Base-by-base conservation (phyloP, 2,113 vertebrate genomes). In the Gymnorhina tibicen region DNA sequence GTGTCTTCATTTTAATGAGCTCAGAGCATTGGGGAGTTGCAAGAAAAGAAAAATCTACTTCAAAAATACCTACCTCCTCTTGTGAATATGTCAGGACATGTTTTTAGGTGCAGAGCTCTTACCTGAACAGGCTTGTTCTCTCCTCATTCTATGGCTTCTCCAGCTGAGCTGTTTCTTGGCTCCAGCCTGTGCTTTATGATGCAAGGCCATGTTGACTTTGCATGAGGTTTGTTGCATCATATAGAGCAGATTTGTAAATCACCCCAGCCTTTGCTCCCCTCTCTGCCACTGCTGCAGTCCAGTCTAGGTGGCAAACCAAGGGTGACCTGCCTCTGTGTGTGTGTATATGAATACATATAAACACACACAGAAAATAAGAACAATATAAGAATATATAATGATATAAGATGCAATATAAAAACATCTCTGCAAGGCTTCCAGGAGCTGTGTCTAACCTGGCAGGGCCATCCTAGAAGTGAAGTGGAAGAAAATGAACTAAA, bases 41-140 rank as follows among this genome's bases (percentile, higher is more conserved):
- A 55, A 75, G 72, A 85, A 50, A 77, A 83, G 58, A 89, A 91
- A 82, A 67, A 58, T 37, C 33, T 7, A 24, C 59, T 95, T 94
- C 70, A 96, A 73, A 95, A 92, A 95, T 95, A 87, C 68, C 73
- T 78, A 10, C 44, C 72, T 85, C 24, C 62, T 91, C 91, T 64
- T 50, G 66, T 6, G n/a, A 89, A 59, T 95, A 10, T 87, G 95
- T 82, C 87, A 82, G 87, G 91, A 39, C 93, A 77, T 35, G 95
- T 89, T 93, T 94, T 85, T 26, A 70, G 81, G 66, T 89, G 49
- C 35, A 56, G 64, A 67, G 37, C 69, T 82, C 88, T 72, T 55
- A 90, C 94, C 83, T 94, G 92, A 94, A 83, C n/a, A 37, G 84
- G 35, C 93, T 96, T 96, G 86, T 88, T 84, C 84, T 93, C 75